Evolutionary conservation across 2,888 invertebrate species (phyloP).

Genomic region (Resseliella maxima): DNA sequence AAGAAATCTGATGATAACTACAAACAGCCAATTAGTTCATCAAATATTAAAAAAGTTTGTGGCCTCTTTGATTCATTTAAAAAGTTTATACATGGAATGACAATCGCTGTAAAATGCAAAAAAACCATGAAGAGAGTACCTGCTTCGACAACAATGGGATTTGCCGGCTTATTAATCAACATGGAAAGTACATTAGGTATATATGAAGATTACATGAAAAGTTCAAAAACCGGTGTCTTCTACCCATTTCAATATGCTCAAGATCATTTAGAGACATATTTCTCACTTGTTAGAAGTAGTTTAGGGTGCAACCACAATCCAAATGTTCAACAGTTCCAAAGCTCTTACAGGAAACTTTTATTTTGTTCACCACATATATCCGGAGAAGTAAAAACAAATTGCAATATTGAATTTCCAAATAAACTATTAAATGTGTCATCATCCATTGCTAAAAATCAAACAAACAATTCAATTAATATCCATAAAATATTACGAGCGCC

Average conservation of each 20-base stretch:
- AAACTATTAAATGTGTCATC: background rate
- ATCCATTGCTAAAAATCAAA: background rate
- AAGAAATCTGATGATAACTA: background rate
- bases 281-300: background rate
- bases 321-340: background rate
- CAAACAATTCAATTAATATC: background rate
- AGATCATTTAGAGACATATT: conserved; percentile 38
- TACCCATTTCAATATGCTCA: background rate
- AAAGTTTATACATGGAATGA: background rate
- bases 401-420: background rate
- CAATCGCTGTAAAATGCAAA: background rate
- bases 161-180: background rate
- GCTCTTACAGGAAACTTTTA: conserved; percentile 8
- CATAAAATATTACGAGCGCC: background rate
- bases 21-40: background rate
- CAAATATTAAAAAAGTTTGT: background rate
- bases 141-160: background rate
- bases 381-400: background rate
- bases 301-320: background rate
- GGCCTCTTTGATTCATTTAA: background rate
- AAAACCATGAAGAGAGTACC: background rate
- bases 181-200: background rate
- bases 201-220: conserved; percentile 12
- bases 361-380: conserved; percentile 1
- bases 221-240: background rate